Conservation (phyloP, 2,888 invertebrate genomes). For the Azorinus chamasolen region DNA sequence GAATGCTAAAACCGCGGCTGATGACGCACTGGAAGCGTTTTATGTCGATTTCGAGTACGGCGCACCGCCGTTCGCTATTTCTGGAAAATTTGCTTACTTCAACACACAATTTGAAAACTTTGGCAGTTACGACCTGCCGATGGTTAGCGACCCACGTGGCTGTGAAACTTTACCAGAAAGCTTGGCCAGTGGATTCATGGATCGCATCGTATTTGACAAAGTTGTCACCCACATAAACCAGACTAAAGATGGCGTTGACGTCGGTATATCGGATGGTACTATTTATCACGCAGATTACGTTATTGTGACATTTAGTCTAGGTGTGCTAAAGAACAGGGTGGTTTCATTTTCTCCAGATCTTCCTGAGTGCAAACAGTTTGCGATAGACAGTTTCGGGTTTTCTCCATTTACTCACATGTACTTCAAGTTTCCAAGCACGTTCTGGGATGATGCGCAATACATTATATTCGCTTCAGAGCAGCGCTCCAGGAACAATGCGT, state of each 20-base stretch:
- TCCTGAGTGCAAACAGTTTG: conserved; percentile 44
- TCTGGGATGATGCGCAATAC: conserved; percentile 48
- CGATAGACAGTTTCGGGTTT: conserved; percentile 40
- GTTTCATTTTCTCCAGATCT: conserved; percentile 50
- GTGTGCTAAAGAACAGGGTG: conserved; percentile 52
- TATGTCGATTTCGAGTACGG: conserved; percentile 31
- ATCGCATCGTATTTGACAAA: conserved; percentile 39
- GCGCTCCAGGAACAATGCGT: too few relatives aligned
- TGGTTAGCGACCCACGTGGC: conserved; percentile 35
- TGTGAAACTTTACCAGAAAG: conserved; percentile 23
- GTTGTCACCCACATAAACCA: conserved; percentile 36
- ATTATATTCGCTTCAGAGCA: too few relatives aligned
- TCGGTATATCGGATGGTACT: conserved; percentile 33
- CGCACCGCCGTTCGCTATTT: conserved; percentile 14
- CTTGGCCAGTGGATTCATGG: neutral
- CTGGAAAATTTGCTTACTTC: conserved; percentile 24
- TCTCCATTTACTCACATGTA: conserved; percentile 43
- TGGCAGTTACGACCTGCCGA: conserved; percentile 15
- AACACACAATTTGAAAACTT: conserved; percentile 27
- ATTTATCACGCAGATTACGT: conserved; percentile 41
- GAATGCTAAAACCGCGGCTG: conserved; percentile 21
- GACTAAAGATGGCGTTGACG: conserved; percentile 19
- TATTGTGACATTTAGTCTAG: conserved; percentile 62
- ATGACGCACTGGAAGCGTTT: conserved; percentile 37
- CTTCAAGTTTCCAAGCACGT: conserved; percentile 37